Evolutionary conservation across 2,888 invertebrate species (phyloP).

Genomic region (Zhuqinia jingwanae): DNA sequence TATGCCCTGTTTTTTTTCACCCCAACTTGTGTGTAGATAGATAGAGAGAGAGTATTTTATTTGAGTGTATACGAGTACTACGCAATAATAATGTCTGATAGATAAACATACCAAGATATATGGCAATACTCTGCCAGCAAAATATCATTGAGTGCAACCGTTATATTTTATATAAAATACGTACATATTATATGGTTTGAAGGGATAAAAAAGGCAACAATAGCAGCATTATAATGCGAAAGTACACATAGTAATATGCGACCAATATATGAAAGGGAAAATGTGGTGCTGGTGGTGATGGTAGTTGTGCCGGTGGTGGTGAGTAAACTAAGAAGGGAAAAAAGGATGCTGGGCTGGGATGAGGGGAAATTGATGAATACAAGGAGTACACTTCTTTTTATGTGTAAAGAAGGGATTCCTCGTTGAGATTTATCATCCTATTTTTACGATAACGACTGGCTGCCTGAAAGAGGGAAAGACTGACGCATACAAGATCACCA

Average conservation of each 20-base stretch:
- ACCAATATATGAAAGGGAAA: slow-evolving; percentile 3
- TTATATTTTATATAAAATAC: not conserved
- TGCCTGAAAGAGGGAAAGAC: slow-evolving; percentile 19
- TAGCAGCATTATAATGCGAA: not conserved
- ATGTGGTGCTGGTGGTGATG: not conserved
- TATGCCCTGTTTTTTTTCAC: slow-evolving; percentile 46
- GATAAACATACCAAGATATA: not conserved
- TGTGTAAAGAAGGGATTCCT: slow-evolving; percentile 53
- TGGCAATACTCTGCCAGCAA: not conserved
- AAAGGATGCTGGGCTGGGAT: not conserved
- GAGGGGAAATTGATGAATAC: slow-evolving; percentile 44
- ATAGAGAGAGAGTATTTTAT: slow-evolving; percentile 33
- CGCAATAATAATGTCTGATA: not conserved
- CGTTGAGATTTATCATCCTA: slow-evolving; percentile 54
- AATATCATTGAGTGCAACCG: not conserved
- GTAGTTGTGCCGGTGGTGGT: not conserved
- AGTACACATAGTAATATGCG: not conserved
- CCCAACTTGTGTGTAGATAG: slow-evolving; percentile 37
- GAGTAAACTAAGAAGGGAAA: slow-evolving; percentile 19
- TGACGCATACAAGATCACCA: slow-evolving; percentile 28
- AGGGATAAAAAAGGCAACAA: slow-evolving; percentile 1
- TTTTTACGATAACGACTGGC: slow-evolving; percentile 43
- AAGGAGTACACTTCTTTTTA: slow-evolving; percentile 26
- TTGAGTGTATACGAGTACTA: not conserved
- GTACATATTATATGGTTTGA: not conserved